phyloP scores from a whole-genome alignment of 1,140 invertebrate genomes.

The Oreohelix idahoensis region DNA sequence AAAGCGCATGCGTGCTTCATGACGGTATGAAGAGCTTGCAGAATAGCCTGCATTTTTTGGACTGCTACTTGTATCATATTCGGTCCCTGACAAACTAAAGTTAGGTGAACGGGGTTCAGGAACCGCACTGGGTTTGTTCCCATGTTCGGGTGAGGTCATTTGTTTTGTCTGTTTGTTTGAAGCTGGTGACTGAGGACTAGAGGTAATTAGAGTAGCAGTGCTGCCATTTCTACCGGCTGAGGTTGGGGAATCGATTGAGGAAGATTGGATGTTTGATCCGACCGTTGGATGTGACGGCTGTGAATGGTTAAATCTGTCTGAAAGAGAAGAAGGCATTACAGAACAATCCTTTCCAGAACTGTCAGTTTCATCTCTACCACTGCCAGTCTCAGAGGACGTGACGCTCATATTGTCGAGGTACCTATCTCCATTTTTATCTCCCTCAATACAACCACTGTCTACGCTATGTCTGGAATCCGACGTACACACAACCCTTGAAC shows the following conservation, averaged over 20 bases:
- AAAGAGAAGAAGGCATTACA: not conserved
- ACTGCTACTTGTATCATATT: not conserved
- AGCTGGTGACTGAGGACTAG: not conserved
- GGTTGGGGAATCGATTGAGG: not conserved
- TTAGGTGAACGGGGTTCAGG: not conserved
- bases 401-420: slow-evolving; percentile 22
- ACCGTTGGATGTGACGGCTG: not conserved
- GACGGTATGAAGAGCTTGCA: not conserved
- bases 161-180: not conserved
- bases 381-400: slow-evolving; percentile 26
- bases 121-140: not conserved
- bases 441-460: slow-evolving; percentile 22
- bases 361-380: not conserved
- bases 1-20: slow-evolving; percentile 25
- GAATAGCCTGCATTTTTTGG: not conserved
- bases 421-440: slow-evolving; percentile 22
- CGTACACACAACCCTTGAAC: not conserved
- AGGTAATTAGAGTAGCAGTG: not conserved
- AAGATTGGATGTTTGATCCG: not conserved
- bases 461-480: slow-evolving; percentile 17
- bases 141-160: not conserved
- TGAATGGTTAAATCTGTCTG: not conserved
- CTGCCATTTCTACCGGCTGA: not conserved
- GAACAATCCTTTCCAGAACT: not conserved
- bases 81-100: not conserved